phyloP scores from a whole-genome alignment of 2,888 invertebrate species.

The Pinctada fucata region DNA sequence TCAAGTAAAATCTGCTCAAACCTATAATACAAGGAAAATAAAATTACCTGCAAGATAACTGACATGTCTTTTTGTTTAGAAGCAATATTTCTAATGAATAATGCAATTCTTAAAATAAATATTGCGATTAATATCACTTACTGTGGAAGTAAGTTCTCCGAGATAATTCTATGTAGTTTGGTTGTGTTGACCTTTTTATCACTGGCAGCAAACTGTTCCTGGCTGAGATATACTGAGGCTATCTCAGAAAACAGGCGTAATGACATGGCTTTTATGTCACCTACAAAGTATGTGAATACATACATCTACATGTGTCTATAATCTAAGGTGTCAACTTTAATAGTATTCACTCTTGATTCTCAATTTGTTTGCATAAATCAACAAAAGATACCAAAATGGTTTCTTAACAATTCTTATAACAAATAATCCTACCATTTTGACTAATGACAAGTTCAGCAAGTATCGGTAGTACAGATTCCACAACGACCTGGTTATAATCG shows the following conservation, averaged over 20 bases:
- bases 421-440: conserved; percentile 64
- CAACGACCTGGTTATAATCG: conserved; percentile 67
- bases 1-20: conserved; percentile 76
- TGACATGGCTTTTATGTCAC: conserved; percentile 69
- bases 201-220: conserved; percentile 56
- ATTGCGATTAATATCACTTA: conserved; percentile 51
- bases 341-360: neutral
- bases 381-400: neutral
- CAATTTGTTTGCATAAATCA: neutral
- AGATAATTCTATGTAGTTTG: conserved; percentile 67
- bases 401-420: neutral
- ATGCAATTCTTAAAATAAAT: neutral
- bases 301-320: neutral
- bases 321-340: neutral
- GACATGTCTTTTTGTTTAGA: neutral
- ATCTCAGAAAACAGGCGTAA: conserved; percentile 74
- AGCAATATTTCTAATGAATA: neutral
- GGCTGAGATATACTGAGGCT: conserved; percentile 69
- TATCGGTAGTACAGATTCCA: conserved; percentile 70
- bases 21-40: conserved; percentile 52
- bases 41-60: neutral
- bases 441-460: conserved; percentile 70
- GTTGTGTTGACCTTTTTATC: conserved; percentile 57
- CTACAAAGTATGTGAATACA: conserved; percentile 44
- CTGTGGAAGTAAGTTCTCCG: conserved; percentile 72